Evolutionary conservation across 2,888 invertebrate species (phyloP).

Genomic region (Erannis defoliaria): DNA sequence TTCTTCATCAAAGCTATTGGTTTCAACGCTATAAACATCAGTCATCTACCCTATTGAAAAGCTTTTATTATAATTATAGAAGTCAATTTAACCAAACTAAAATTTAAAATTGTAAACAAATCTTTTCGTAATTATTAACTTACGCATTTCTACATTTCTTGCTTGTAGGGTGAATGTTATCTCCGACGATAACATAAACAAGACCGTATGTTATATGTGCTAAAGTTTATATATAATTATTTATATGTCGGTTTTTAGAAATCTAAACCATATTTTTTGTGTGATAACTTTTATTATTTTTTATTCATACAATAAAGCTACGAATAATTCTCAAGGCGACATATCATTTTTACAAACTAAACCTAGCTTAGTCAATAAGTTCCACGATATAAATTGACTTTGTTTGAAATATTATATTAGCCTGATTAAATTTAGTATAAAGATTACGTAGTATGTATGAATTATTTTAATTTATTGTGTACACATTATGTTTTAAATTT

Average conservation of each 20-base stretch:
- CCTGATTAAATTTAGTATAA: conserved; percentile 21
- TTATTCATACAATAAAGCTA: neutral
- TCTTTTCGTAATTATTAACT: neutral
- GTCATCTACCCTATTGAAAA: too few relatives aligned
- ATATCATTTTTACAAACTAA: conserved; percentile 13
- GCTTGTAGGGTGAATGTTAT: neutral
- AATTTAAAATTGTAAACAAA: neutral
- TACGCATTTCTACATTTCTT: neutral
- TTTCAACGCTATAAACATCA: too few relatives aligned
- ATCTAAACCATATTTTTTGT: neutral
- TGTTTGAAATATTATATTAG: conserved; percentile 19
- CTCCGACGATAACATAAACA: neutral
- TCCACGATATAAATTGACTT: conserved; percentile 7
- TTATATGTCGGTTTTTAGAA: neutral
- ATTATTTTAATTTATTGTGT: conserved; percentile 63
- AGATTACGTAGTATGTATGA: conserved; percentile 20
- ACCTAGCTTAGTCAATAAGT: conserved; percentile 19
- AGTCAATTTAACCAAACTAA: neutral
- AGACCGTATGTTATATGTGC: neutral
- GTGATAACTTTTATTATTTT: neutral
- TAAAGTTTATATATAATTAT: too few relatives aligned
- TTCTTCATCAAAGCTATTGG: too few relatives aligned
- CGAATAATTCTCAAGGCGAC: conserved; percentile 6
- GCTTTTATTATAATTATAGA: too few relatives aligned
- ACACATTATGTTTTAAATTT: conserved; percentile 73